These are phyloP conservation scores for Pharmacophagus antenor DNA, from an alignment of 2,888 invertebrate genomes.

Conservation along the genomic window DNA sequence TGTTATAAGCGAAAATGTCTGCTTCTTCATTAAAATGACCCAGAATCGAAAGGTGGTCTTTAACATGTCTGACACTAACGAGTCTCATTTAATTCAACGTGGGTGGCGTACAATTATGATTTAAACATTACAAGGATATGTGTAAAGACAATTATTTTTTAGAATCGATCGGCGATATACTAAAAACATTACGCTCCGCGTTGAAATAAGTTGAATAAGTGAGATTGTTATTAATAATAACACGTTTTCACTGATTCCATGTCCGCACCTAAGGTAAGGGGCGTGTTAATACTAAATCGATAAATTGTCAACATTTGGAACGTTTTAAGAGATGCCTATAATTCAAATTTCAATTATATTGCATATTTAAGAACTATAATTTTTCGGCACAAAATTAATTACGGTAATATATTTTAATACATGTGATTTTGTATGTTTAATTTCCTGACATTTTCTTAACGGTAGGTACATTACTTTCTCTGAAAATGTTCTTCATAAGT, in stretches of 20 bases:
- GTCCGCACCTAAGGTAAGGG: slow-evolving; percentile 67
- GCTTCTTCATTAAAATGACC: slow-evolving; percentile 1
- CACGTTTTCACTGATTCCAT: slow-evolving; percentile 66
- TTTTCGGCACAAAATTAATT: too few species aligned
- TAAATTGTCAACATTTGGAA: slow-evolving; percentile 51
- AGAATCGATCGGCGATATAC: slow-evolving; percentile 41
- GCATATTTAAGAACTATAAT: too few species aligned
- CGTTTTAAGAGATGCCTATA: not conserved
- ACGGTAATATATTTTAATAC: too few species aligned
- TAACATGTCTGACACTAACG: not conserved
- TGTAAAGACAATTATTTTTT: slow-evolving; percentile 38
- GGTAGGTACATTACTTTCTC: too few species aligned
- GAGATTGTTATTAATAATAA: slow-evolving; percentile 75
- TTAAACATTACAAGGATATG: slow-evolving; percentile 7
- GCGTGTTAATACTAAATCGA: slow-evolving; percentile 48
- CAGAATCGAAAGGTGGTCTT: not conserved
- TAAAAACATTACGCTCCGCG: slow-evolving; percentile 30
- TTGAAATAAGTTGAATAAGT: slow-evolving; percentile 50
- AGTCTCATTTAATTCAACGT: slow-evolving; percentile 15
- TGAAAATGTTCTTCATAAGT: too few species aligned
- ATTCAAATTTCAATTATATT: not conserved
- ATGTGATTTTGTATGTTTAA: too few species aligned
- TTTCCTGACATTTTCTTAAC: too few species aligned
- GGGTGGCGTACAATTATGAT: slow-evolving; percentile 25
- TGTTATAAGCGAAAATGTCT: not conserved